A percentile compares a stretch with the other conserved stretches of the same genome.
Conservation (phyloP, 2,797 vertebrate genomes). For the Myotis planiceps region DNA sequence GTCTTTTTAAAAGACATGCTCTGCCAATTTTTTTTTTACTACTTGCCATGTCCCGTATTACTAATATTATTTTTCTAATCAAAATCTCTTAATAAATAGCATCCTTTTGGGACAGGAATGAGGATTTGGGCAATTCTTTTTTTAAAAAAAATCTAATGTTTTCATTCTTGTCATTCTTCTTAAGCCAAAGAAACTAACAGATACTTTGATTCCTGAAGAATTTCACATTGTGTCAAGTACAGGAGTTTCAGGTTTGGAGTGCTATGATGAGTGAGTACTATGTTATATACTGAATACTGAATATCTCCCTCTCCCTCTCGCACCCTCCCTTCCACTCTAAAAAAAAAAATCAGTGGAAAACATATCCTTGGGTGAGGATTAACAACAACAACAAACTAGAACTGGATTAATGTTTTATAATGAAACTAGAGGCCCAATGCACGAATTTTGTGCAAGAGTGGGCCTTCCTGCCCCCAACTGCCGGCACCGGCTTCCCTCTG, state of each 20-base stretch:
- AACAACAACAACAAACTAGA: not conserved
- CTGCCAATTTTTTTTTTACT: not conserved
- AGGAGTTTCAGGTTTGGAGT: slow-evolving; percentile 90
- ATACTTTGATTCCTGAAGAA: slow-evolving; percentile 92
- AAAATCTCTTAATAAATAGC: not conserved
- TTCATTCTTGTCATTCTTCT: slow-evolving; percentile 47
- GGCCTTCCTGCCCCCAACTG: too few species aligned
- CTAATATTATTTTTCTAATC: slow-evolving; percentile 22
- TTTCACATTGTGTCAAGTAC: slow-evolving; percentile 93
- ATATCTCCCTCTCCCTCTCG: not conserved
- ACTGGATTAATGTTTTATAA: too few species aligned
- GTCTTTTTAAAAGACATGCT: not conserved
- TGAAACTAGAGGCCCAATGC: too few species aligned
- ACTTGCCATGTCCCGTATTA: not conserved
- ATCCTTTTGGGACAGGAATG: not conserved
- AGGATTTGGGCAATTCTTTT: not conserved
- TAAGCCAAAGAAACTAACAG: slow-evolving; percentile 82
- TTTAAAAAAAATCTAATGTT: not conserved
- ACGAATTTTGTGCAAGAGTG: too few species aligned
- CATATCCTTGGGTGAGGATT: not conserved
- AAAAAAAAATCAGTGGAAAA: not conserved
- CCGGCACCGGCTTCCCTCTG: too few species aligned
- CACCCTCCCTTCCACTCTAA: not conserved
- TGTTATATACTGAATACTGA: too few species aligned
- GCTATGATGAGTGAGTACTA: slow-evolving; percentile 92